These are phyloP conservation scores for Teleogryllus oceanicus DNA, from an alignment of 2,888 invertebrate genomes.

Conservation along the genomic window DNA sequence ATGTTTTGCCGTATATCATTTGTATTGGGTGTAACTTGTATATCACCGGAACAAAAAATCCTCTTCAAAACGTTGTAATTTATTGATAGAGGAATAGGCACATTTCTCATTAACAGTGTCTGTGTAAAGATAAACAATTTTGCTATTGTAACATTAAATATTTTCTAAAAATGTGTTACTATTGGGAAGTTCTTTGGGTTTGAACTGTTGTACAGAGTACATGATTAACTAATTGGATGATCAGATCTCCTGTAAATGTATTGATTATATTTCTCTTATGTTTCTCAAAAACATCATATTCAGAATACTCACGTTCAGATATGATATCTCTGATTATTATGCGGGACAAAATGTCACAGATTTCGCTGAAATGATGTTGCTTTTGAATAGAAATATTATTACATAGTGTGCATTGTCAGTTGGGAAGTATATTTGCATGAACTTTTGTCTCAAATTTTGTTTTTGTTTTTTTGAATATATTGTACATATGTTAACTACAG, in stretches of 20 bases:
- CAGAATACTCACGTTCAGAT: too few relatives aligned
- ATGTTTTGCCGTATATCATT: constrained; percentile 18
- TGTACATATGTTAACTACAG: not conserved
- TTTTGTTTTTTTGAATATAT: not conserved
- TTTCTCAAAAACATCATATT: too few relatives aligned
- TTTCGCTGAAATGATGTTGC: too few relatives aligned
- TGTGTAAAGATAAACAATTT: constrained; percentile 18
- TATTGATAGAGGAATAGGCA: constrained; percentile 11
- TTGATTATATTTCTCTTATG: not conserved
- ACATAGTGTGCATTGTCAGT: too few relatives aligned
- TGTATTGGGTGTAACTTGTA: constrained; percentile 10
- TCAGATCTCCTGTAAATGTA: constrained; percentile 12
- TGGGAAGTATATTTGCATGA: not conserved
- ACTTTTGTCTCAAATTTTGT: not conserved
- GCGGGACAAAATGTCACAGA: too few relatives aligned
- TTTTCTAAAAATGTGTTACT: constrained; percentile 18
- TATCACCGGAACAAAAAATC: constrained; percentile 4
- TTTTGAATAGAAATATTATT: too few relatives aligned
- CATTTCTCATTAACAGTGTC: constrained; percentile 11
- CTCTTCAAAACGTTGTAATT: constrained; percentile 6
- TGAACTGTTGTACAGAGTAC: constrained; percentile 8
- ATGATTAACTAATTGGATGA: constrained; percentile 11
- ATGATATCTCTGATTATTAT: too few relatives aligned
- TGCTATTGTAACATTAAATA: constrained; percentile 18
- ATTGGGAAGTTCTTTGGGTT: constrained; percentile 18